Evolutionary conservation across 2,888 invertebrate genomes (phyloP).

Genomic region (Ectemnius lituratus): DNA sequence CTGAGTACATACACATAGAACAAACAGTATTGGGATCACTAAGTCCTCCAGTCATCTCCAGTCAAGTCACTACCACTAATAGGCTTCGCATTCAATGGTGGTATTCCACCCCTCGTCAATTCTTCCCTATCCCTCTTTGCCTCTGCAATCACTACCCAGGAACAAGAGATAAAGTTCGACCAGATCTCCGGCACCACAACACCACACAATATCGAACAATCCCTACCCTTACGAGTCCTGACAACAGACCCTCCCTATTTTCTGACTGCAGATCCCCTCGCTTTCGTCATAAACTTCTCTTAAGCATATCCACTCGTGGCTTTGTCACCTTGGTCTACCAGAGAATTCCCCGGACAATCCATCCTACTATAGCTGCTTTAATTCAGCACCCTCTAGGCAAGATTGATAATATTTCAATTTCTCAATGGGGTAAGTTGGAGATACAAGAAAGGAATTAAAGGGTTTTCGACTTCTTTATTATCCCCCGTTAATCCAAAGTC

Average conservation of each 20-base stretch:
- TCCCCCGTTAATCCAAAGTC: background rate
- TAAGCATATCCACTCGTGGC: slow-evolving; percentile 11
- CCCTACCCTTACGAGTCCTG: slow-evolving; percentile 8
- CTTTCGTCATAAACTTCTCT: slow-evolving; percentile 12
- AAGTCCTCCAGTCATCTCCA: too few relatives aligned
- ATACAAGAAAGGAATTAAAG: background rate
- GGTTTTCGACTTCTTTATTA: background rate
- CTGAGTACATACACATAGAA: background rate
- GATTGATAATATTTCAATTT: slow-evolving; percentile 8
- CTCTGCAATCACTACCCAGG: background rate
- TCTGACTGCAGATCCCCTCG: background rate
- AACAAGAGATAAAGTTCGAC: slow-evolving; percentile 7
- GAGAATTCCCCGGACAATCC: slow-evolving; percentile 24
- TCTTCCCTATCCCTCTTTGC: too few relatives aligned
- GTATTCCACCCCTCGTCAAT: background rate
- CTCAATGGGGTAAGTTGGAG: too few relatives aligned
- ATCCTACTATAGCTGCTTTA: background rate
- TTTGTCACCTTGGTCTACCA: slow-evolving; percentile 14
- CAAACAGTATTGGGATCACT: background rate
- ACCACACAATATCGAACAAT: slow-evolving; percentile 19
- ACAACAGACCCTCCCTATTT: slow-evolving; percentile 8
- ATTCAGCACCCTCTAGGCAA: background rate
- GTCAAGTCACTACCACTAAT: background rate
- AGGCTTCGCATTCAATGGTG: background rate
- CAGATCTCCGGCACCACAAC: slow-evolving; percentile 17